These are phyloP conservation scores for Ceratina australensis DNA, from an alignment of 1,140 invertebrate genomes.

Conservation along the genomic window DNA sequence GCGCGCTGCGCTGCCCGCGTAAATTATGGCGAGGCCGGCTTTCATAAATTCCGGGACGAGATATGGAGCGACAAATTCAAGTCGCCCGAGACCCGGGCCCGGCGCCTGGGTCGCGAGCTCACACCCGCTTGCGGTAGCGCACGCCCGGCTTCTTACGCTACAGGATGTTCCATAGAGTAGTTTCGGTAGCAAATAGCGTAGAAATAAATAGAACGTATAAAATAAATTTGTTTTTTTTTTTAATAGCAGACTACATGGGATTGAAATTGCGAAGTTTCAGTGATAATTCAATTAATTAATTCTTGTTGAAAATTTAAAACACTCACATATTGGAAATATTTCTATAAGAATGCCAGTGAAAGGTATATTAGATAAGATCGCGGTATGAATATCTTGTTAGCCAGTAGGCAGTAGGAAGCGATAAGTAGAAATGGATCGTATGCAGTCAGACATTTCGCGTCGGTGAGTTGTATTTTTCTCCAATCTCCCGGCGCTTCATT, in stretches of 20 bases:
- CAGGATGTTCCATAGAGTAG: neutral
- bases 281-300: too few species aligned
- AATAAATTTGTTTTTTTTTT: too few species aligned
- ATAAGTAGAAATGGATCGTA: slow-evolving; percentile 3
- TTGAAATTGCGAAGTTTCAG: too few species aligned
- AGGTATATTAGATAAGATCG: neutral
- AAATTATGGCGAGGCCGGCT: slow-evolving; percentile 66
- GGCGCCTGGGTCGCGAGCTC: slow-evolving; percentile 51
- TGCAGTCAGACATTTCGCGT: slow-evolving; percentile 14
- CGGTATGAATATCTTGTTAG: too few species aligned
- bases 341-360: neutral
- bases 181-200: too few species aligned
- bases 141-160: slow-evolving; percentile 18
- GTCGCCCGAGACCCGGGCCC: slow-evolving; percentile 58
- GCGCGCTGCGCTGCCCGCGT: slow-evolving; percentile 55
- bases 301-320: too few species aligned
- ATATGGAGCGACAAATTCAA: slow-evolving; percentile 73
- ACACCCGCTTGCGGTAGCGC: slow-evolving; percentile 40
- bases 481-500: neutral
- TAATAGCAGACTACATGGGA: too few species aligned
- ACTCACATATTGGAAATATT: neutral
- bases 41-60: slow-evolving; percentile 70
- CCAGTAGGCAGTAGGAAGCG: neutral
- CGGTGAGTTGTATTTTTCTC: too few species aligned
- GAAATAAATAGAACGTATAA: too few species aligned